phyloP scores from a whole-genome alignment of 1,140 invertebrate genomes.

The Teleogryllus occipitalis region DNA sequence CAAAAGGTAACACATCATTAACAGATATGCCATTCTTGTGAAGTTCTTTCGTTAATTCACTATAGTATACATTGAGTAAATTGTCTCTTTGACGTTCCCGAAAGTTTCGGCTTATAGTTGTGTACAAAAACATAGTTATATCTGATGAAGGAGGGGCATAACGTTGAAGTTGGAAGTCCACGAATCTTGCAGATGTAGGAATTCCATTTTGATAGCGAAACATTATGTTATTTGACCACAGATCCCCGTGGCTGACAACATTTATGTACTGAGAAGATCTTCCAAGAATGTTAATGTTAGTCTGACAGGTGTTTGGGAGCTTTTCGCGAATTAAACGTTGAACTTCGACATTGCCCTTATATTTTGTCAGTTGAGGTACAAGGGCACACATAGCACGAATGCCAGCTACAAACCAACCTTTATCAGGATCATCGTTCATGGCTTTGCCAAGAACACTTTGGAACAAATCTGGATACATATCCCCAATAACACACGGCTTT shows the following conservation, averaged over 20 bases:
- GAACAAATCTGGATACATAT: constrained; percentile 39
- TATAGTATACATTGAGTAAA: constrained; percentile 15
- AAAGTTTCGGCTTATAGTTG: constrained; percentile 13
- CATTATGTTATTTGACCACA: too few species aligned
- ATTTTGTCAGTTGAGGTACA: constrained; percentile 35
- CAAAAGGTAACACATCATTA: too few species aligned
- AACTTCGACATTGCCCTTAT: constrained; percentile 24
- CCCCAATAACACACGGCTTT: constrained; percentile 29
- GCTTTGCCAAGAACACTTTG: constrained; percentile 42
- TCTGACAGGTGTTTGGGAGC: constrained; percentile 31
- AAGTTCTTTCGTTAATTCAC: not conserved
- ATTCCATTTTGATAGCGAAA: too few species aligned
- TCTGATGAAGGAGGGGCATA: constrained; percentile 18
- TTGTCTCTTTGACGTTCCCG: constrained; percentile 12
- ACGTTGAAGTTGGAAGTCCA: constrained; percentile 15
- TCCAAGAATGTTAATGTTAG: constrained; percentile 10
- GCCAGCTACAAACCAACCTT: constrained; percentile 38
- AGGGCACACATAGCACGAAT: constrained; percentile 38
- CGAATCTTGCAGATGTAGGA: not conserved
- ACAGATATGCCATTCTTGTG: too few species aligned
- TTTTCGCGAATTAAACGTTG: constrained; percentile 31
- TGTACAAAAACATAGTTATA: constrained; percentile 14
- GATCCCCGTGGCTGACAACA: too few species aligned
- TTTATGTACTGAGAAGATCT: too few species aligned
- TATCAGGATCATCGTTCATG: constrained; percentile 31